phyloP scores from a whole-genome alignment of 2,888 invertebrate species.

The Oligia fasciuncula region DNA sequence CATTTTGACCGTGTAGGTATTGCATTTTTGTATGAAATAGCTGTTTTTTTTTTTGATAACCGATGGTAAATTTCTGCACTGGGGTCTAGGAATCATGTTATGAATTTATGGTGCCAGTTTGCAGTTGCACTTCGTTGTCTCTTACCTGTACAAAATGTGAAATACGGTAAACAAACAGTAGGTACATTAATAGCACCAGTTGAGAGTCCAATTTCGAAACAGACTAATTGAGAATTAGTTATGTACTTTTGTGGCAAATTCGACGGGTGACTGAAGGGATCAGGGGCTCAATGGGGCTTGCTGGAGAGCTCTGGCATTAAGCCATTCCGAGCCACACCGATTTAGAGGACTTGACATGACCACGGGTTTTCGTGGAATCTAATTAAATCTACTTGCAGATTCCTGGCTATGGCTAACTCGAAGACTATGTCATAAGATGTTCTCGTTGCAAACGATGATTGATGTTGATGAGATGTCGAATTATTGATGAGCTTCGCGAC shows the following conservation, averaged over 20 bases:
- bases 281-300: constrained; percentile 45
- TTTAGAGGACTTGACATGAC: constrained; percentile 20
- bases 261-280: constrained; percentile 54
- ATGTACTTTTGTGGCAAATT: constrained; percentile 48
- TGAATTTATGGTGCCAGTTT: not conserved
- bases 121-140: not conserved
- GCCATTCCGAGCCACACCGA: constrained; percentile 16
- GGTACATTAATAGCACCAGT: constrained; percentile 14
- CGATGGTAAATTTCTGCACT: not conserved
- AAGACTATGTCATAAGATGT: not conserved
- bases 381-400: not conserved
- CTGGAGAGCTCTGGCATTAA: constrained; percentile 22
- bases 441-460: not conserved
- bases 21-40: not conserved
- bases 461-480: constrained; percentile 67
- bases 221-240: constrained; percentile 54
- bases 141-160: not conserved
- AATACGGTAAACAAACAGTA: constrained; percentile 5
- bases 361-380: not conserved
- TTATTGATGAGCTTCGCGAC: constrained; percentile 74
- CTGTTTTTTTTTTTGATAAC: not conserved
- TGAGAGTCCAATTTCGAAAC: constrained; percentile 24
- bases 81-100: not conserved
- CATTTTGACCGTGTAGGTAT: not conserved
- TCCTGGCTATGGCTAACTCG: not conserved